Percentiles rank a stretch among this genome's conserved stretches.
Conservation (phyloP, 2,888 invertebrate species). For the Caenorhabditis sinica region DNA sequence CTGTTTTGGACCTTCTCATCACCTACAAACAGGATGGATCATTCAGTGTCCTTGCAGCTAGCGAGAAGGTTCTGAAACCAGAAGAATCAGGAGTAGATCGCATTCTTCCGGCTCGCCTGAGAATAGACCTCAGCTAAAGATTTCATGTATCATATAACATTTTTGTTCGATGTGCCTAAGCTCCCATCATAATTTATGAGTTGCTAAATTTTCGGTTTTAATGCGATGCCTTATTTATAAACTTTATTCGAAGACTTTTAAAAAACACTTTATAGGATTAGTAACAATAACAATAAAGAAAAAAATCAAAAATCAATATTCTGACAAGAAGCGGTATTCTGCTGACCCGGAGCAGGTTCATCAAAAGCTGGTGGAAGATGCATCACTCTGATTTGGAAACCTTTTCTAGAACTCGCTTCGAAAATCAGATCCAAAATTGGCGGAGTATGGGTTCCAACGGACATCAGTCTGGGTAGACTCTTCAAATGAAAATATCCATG, state of each 20-base stretch:
- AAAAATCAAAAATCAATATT: constrained; percentile 53
- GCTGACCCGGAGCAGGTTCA: constrained; percentile 46
- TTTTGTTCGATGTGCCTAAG: background rate
- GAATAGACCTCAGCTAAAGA: constrained; percentile 21
- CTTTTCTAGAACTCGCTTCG: constrained; percentile 50
- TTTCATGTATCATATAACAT: constrained; percentile 5
- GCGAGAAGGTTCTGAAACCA: constrained; percentile 41
- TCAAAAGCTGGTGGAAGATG: constrained; percentile 64
- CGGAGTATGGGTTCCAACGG: constrained; percentile 60
- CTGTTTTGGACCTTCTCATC: constrained; percentile 60
- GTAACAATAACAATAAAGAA: constrained; percentile 12
- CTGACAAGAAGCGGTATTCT: constrained; percentile 35
- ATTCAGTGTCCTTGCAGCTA: constrained; percentile 51
- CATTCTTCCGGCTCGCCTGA: constrained; percentile 39
- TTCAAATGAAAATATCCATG: constrained; percentile 62
- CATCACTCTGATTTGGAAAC: constrained; percentile 62
- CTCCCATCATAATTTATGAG: constrained; percentile 37
- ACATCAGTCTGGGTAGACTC: constrained; percentile 45
- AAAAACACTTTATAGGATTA: background rate
- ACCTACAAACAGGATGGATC: constrained; percentile 62
- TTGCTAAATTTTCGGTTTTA: background rate
- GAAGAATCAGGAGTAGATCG: constrained; percentile 50
- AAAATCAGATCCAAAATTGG: constrained; percentile 66
- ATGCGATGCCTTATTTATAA: background rate
- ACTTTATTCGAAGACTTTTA: background rate